These are phyloP conservation scores for Micromys minutus DNA, from an alignment of 2,113 vertebrate species.

Conservation along the genomic window DNA sequence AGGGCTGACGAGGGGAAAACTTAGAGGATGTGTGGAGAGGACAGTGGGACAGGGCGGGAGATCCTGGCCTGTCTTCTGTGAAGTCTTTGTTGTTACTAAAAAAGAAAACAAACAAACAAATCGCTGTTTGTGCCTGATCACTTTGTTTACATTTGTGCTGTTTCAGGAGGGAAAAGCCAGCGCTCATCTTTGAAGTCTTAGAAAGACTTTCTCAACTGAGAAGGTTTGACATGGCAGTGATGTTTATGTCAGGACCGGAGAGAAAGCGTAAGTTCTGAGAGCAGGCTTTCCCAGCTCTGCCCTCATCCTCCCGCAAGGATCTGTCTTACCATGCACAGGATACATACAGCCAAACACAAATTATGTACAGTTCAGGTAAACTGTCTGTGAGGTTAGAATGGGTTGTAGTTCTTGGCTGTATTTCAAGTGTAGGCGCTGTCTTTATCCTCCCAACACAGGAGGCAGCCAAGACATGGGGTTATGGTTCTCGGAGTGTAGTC, in stretches of 20 bases:
- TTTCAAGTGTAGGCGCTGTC: not conserved
- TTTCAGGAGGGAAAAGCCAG: slow-evolving; percentile 90
- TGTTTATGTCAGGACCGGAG: slow-evolving; percentile 95
- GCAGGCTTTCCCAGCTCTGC: not conserved
- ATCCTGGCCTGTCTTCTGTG: not conserved
- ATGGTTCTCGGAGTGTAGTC: not conserved
- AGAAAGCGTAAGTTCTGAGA: slow-evolving; percentile 89
- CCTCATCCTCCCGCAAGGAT: not conserved
- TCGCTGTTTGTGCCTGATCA: slow-evolving; percentile 1
- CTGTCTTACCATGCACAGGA: not conserved
- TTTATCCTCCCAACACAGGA: not conserved
- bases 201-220: slow-evolving; percentile 89
- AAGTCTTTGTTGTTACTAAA: not conserved
- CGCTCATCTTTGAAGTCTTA: slow-evolving; percentile 90
- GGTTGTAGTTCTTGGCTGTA: not conserved
- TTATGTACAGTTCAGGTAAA: not conserved
- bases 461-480: not conserved
- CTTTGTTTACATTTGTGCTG: slow-evolving; percentile 63
- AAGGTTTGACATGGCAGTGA: slow-evolving; percentile 96
- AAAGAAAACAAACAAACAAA: too few species aligned
- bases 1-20: not conserved
- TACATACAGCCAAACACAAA: not conserved
- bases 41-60: not conserved
- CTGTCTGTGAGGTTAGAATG: not conserved
- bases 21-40: not conserved